These are phyloP conservation scores for Calephelis virginiensis DNA, from an alignment of 1,140 invertebrate genomes.

Conservation along the genomic window DNA sequence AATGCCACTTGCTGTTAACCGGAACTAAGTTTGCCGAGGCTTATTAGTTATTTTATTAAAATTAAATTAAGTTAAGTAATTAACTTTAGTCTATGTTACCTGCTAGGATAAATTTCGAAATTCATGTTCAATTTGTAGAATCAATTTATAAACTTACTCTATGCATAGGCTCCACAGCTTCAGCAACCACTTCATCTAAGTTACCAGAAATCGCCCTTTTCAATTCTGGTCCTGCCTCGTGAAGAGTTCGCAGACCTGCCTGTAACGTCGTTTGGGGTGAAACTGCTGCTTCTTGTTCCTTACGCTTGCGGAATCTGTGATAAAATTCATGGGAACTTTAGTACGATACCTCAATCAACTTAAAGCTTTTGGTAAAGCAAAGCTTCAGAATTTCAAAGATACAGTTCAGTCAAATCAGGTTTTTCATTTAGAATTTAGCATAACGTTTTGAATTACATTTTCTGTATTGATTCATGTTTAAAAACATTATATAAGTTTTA, in stretches of 20 bases:
- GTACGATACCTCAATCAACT: neutral
- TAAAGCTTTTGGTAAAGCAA: neutral
- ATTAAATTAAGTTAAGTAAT: no score
- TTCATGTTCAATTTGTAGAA: no score
- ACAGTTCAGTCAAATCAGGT: neutral
- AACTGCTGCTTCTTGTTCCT: slow-evolving; percentile 93
- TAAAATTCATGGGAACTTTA: neutral
- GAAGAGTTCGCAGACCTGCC: slow-evolving; percentile 96
- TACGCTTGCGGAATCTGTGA: slow-evolving; percentile 96
- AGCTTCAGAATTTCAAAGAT: neutral
- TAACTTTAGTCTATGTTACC: no score
- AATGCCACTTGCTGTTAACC: no score
- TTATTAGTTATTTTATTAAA: no score
- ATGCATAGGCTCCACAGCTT: slow-evolving; percentile 96
- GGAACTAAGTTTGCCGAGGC: no score
- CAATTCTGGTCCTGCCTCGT: slow-evolving; percentile 98
- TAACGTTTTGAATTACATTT: no score
- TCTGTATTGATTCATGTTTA: no score
- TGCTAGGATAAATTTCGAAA: no score
- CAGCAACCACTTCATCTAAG: slow-evolving; percentile 92
- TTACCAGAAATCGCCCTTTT: slow-evolving; percentile 98
- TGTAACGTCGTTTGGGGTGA: slow-evolving; percentile 87
- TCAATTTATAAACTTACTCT: slow-evolving; percentile 82
- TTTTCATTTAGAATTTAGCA: no score
- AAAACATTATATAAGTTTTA: no score